Conservation (phyloP, 2,888 invertebrate genomes). For the Pterostichus madidus region DNA sequence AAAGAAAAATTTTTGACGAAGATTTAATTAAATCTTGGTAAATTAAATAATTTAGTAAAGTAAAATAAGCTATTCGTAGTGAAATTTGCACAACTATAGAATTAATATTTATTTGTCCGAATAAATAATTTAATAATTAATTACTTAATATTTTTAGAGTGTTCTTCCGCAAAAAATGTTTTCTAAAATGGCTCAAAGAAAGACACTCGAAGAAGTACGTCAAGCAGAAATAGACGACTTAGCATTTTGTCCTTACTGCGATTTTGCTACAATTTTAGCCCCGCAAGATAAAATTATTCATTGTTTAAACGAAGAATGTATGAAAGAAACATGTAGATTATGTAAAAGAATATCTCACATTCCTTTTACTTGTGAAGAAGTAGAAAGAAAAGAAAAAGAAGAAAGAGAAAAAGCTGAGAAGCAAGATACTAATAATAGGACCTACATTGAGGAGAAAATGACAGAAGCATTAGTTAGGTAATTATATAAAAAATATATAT, state of each 20-base stretch:
- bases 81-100: no score
- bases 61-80: no score
- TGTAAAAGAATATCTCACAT: constrained; percentile 80
- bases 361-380: constrained; percentile 78
- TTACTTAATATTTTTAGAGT: constrained; percentile 6
- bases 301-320: constrained; percentile 80
- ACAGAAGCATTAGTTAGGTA: constrained; percentile 77
- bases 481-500: not conserved
- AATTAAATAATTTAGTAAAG: no score
- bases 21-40: no score
- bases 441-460: constrained; percentile 80
- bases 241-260: constrained; percentile 80
- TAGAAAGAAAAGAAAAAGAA: constrained; percentile 72
- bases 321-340: constrained; percentile 79
- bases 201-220: constrained; percentile 79
- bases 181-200: constrained; percentile 77
- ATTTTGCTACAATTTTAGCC: constrained; percentile 78
- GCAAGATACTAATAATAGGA: constrained; percentile 70
- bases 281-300: constrained; percentile 77
- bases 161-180: constrained; percentile 74
- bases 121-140: no score
- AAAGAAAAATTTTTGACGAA: no score
- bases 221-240: constrained; percentile 79
- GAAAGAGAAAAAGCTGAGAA: constrained; percentile 73
- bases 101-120: not conserved